A percentile compares a stretch with the other conserved stretches of the same genome.
These are phyloP conservation scores for Phenganax marumi DNA, from an alignment of 92 coral and sea anemone species.

Conservation along the genomic window DNA sequence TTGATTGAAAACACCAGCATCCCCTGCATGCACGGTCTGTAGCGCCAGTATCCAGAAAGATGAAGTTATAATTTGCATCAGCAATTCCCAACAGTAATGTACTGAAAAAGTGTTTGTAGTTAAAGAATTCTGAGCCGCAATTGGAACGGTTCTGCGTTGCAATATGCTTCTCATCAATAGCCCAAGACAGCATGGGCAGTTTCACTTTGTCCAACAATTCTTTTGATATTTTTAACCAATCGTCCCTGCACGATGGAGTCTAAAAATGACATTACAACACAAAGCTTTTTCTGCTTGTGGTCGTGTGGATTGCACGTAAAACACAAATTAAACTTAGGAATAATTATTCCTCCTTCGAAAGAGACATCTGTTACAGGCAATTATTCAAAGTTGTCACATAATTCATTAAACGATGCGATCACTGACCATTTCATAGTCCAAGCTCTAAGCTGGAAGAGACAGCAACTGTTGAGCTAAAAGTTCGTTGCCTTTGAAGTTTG, in stretches of 20 bases:
- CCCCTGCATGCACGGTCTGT: conserved; percentile 35
- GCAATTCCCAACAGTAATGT: conserved; percentile 22
- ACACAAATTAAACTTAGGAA: too few species aligned
- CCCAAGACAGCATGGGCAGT: conserved; percentile 25
- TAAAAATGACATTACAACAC: conserved; percentile 6
- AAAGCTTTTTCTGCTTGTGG: not conserved
- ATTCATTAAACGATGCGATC: too few species aligned
- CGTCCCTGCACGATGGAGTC: conserved; percentile 23
- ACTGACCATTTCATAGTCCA: too few species aligned
- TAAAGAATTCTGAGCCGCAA: conserved; percentile 28
- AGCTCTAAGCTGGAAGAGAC: too few species aligned
- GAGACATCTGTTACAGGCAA: too few species aligned
- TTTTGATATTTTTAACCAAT: conserved; percentile 13
- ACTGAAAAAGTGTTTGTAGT: conserved; percentile 33
- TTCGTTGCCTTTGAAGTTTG: too few species aligned
- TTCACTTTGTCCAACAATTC: conserved; percentile 26
- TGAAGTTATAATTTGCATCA: conserved; percentile 41
- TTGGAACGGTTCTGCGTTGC: conserved; percentile 10
- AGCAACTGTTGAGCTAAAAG: too few species aligned
- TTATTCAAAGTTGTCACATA: too few species aligned
- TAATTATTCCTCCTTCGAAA: too few species aligned
- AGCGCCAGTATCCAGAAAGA: conserved; percentile 40
- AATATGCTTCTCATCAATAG: conserved; percentile 45
- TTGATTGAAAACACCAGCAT: conserved; percentile 27
- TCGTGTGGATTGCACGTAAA: too few species aligned